Conservation (phyloP, 2,113 vertebrate species). For the Syngnathus typhle region DNA sequence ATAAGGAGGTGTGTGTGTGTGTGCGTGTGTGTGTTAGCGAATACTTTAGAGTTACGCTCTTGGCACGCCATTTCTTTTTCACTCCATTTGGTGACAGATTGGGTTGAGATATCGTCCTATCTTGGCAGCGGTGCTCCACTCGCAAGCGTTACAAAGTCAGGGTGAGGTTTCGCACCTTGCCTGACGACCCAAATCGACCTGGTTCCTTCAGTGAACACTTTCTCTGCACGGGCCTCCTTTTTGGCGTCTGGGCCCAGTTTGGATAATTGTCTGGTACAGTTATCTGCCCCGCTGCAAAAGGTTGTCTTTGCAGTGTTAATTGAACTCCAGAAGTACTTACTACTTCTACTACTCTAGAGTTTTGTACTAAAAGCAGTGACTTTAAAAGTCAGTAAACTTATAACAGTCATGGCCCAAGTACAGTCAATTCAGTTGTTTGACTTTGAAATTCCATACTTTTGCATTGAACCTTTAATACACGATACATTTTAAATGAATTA, state of each 20-base stretch:
- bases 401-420: too few species aligned
- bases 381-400: background rate
- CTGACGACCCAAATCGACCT: slow-evolving; percentile 50
- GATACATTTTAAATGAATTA: too few species aligned
- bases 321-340: background rate
- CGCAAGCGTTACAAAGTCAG: slow-evolving; percentile 54
- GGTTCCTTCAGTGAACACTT: slow-evolving; percentile 53
- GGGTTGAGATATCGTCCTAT: slow-evolving; percentile 64
- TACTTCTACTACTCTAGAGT: background rate
- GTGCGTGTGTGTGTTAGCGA: slow-evolving; percentile 35
- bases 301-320: background rate
- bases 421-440: too few species aligned
- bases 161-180: slow-evolving; percentile 61
- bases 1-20: slow-evolving; percentile 30
- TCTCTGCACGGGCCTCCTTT: slow-evolving; percentile 32
- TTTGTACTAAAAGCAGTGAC: too few species aligned
- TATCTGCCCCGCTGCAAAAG: background rate
- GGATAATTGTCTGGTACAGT: background rate
- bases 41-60: slow-evolving; percentile 56
- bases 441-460: too few species aligned
- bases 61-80: slow-evolving; percentile 50
- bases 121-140: slow-evolving; percentile 64
- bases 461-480: too few species aligned
- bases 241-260: background rate
- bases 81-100: slow-evolving; percentile 64